These are phyloP conservation scores for Scaptomyza montana DNA, from an alignment of 1,140 invertebrate genomes.

Conservation along the genomic window DNA sequence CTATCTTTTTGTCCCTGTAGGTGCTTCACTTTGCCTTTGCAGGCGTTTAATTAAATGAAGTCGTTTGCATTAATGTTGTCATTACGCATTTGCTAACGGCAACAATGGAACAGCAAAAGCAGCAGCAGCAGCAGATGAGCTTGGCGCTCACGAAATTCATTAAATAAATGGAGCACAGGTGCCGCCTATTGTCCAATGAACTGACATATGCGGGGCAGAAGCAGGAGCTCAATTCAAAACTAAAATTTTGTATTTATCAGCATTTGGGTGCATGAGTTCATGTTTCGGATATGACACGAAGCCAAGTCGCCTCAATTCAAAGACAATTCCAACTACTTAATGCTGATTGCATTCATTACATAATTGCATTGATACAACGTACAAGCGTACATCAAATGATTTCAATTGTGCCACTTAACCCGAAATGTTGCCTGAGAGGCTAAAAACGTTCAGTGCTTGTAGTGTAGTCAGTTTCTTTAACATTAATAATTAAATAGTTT, in stretches of 20 bases:
- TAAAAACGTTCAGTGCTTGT: neutral
- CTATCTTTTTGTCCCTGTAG: neutral
- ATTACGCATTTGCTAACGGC: constrained; percentile 74
- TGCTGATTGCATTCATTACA: constrained; percentile 42
- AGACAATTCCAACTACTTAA: constrained; percentile 23
- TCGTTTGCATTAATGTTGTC: constrained; percentile 78
- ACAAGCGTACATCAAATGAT: neutral
- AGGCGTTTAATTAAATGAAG: constrained; percentile 80
- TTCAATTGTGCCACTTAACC: neutral
- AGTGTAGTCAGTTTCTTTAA: neutral
- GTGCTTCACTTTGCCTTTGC: constrained; percentile 12
- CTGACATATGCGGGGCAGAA: constrained; percentile 28
- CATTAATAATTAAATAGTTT: neutral
- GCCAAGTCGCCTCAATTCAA: neutral
- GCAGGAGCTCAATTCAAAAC: neutral
- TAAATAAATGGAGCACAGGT: constrained; percentile 68
- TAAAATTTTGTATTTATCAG: constrained; percentile 22
- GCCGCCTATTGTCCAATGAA: constrained; percentile 31
- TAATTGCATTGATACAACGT: constrained; percentile 31
- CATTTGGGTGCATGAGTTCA: constrained; percentile 1
- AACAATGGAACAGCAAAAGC: constrained; percentile 21
- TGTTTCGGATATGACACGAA: neutral
- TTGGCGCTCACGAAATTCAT: constrained; percentile 64
- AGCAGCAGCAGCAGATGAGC: constrained; percentile 10
- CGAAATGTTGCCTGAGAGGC: neutral